Evolutionary conservation across 2,113 vertebrate species (phyloP), one percentile per base, ranked within the genome.

Genomic region (Falco punctatus): DNA sequence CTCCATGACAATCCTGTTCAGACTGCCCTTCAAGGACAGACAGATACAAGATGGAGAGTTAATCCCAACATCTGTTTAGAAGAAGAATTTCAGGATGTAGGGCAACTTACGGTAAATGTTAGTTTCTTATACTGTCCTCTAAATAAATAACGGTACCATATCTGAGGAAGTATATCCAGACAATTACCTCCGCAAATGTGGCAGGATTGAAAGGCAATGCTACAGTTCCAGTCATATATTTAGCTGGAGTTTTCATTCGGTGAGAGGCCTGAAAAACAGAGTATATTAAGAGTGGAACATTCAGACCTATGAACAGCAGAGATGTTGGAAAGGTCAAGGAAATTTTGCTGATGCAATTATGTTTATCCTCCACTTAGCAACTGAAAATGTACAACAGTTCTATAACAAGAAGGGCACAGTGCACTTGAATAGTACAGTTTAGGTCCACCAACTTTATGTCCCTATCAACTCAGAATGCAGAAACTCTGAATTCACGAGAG

Each of bases 151-250:
- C 3, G 19, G 42, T 33, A 86, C 3, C 15, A 5, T 40, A 88
- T 65, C 13, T 0, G 1, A 87, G 18, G 21, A 85, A 91, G 30
- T 66, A 90, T 75, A 80, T 38, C 13, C 51, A 81, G 35, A 86
- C 33, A 86, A 81, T 94, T 98, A 99, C 99, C 99, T 99, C 99
- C 94, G 97, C 98, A 98, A 99, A 99, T 8, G 99, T 99, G 91
- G 99, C 99, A 66, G 99, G 99, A 96, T 99, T 99, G 96, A 99
- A 99, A 57, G 99, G 99, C 95, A 99, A 98, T 0, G 98, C 98
- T 24, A 98, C 97, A 51, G 99, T 99, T 95, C 99, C 99, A 42
- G 99, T 98, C 90, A 98, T 98, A 66, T 99, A 99, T 96, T 99
- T 99, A 54, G 98, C 99, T 54, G 99, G 98, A 66, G 99, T 99